These are phyloP conservation scores for Eutolmus rufibarbis DNA, from an alignment of 2,888 invertebrate genomes.

Conservation along the genomic window DNA sequence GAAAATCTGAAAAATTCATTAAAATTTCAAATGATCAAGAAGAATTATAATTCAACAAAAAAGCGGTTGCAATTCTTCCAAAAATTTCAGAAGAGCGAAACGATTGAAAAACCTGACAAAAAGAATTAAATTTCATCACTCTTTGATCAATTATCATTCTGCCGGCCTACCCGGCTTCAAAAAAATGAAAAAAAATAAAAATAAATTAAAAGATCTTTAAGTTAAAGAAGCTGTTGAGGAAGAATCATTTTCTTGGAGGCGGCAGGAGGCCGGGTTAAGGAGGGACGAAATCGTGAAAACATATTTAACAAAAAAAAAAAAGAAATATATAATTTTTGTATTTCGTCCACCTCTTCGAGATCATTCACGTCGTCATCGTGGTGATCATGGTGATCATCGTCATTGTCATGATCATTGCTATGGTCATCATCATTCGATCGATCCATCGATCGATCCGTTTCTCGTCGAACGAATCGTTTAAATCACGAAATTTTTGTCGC, in stretches of 20 bases:
- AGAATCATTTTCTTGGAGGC: neutral
- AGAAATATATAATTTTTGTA: no score
- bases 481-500: conserved; percentile 22
- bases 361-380: neutral
- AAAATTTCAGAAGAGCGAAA: neutral
- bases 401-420: neutral
- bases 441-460: neutral
- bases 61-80: neutral
- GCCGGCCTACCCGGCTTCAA: neutral
- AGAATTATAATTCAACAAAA: neutral
- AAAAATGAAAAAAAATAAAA: neutral
- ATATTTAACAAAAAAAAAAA: no score
- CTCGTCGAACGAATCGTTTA: neutral
- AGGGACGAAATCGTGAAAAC: neutral
- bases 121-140: conserved; percentile 37
- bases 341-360: neutral
- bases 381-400: neutral
- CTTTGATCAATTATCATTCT: conserved; percentile 34
- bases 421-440: neutral
- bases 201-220: neutral
- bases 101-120: conserved; percentile 19
- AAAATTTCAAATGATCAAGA: neutral
- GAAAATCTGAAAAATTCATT: neutral
- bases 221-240: neutral
- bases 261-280: neutral